phyloP scores from a whole-genome alignment of 2,113 vertebrate genomes.

The Rhinichthys klamathensis region DNA sequence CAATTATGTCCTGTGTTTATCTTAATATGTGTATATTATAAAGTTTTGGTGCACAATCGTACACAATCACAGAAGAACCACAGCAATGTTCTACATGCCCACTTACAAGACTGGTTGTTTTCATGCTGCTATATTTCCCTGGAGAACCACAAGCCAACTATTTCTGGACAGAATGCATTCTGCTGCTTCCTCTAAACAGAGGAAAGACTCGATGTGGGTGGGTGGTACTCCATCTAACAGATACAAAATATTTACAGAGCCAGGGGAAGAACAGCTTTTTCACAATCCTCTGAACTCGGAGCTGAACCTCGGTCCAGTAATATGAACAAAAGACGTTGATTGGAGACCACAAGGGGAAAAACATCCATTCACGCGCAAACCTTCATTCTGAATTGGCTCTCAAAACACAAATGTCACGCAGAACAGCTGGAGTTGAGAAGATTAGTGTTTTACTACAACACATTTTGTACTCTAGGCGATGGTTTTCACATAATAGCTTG shows the following conservation, averaged over 20 bases:
- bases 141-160: constrained; percentile 70
- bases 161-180: constrained; percentile 72
- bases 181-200: constrained; percentile 65
- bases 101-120: constrained; percentile 74
- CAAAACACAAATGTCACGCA: neutral
- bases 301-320: neutral
- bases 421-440: neutral
- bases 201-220: constrained; percentile 66
- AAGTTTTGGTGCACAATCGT: neutral
- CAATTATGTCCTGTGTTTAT: neutral
- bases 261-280: constrained; percentile 1
- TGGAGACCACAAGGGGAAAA: neutral
- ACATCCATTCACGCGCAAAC: neutral
- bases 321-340: neutral
- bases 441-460: neutral
- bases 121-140: constrained; percentile 68
- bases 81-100: constrained; percentile 29
- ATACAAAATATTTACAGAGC: constrained; percentile 51
- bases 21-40: neutral
- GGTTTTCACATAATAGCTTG: neutral
- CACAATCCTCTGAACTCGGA: neutral
- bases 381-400: neutral
- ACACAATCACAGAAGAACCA: neutral
- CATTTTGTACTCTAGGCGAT: neutral
- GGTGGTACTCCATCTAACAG: constrained; percentile 68